phyloP scores from a whole-genome alignment of 92 coral and sea anemone genomes.

The Porites evermanni region DNA sequence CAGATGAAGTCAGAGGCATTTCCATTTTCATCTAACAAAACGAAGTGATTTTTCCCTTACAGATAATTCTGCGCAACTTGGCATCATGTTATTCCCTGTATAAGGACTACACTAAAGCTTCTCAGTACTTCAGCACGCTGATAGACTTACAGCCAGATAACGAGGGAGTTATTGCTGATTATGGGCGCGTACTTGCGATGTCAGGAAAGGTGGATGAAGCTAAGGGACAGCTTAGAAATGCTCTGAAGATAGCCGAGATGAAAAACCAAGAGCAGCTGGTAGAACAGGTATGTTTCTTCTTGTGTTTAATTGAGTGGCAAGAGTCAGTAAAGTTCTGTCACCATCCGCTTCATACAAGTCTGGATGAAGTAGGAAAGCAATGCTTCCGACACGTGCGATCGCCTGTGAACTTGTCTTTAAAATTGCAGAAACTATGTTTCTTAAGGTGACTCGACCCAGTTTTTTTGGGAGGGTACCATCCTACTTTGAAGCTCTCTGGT shows the following conservation, averaged over 20 bases:
- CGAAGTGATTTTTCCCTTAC: neutral
- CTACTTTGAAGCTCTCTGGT: too few relatives aligned
- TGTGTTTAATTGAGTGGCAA: too few relatives aligned
- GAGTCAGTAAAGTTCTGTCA: too few relatives aligned
- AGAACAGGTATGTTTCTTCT: constrained; percentile 50
- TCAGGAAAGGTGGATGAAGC: constrained; percentile 78
- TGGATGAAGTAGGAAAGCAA: too few relatives aligned
- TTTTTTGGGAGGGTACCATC: too few relatives aligned
- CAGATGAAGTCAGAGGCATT: too few relatives aligned
- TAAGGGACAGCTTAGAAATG: constrained; percentile 56
- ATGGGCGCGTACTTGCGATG: constrained; percentile 77
- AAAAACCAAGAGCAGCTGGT: constrained; percentile 53
- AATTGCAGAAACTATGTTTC: too few relatives aligned
- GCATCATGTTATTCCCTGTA: constrained; percentile 64
- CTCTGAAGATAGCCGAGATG: constrained; percentile 73
- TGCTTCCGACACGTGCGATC: too few relatives aligned
- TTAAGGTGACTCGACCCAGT: too few relatives aligned
- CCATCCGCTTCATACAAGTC: too few relatives aligned
- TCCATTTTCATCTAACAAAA: too few relatives aligned
- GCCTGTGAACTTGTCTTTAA: too few relatives aligned
- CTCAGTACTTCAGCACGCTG: constrained; percentile 53
- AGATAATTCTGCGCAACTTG: constrained; percentile 79
- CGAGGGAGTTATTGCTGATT: constrained; percentile 33
- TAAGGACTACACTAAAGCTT: constrained; percentile 70
- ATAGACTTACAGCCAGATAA: constrained; percentile 62